Evolutionary conservation across 2,797 vertebrate species (phyloP), one percentile per base, ranked within the genome.

Genomic region (Chiroxiphia lanceolata): DNA sequence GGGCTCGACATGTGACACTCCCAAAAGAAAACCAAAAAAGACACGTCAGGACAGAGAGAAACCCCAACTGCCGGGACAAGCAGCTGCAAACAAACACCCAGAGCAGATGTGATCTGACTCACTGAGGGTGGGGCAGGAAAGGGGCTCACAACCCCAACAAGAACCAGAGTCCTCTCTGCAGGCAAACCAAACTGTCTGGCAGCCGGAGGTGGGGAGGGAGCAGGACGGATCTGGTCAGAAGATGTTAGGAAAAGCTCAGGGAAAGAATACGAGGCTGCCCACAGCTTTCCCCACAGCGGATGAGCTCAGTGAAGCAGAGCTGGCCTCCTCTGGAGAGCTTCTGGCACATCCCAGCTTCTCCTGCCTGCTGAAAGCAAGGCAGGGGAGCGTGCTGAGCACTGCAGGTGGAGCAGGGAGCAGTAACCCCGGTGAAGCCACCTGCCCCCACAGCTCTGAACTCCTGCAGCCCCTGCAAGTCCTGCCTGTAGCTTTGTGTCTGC

Each of bases 91-190:
- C 50, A 78, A 83, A 92, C 94, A 90, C 61, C 79, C 88, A 25
- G 78, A 91, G 94, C 85, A 90, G 87, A 91, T 86, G 95, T 31
- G 70, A 18, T 81, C 82, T 93, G 95, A 93, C 59, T 95, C 95
- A 97, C 5, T 7, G 13, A 71, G 93, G 95, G 94, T 65, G 94
- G 76, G 85, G 95, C 96, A 94, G 85, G 87, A 94, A 95, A 93
- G 94, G 93, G 91, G 91, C 69, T 91, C 87, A 48, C 70, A 90
- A 38, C 40, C 88, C 91, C 85, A 33, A 38, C 33, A 64, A 53
- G 48, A 50, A 60, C 4, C 19, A 5, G 79, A 87, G 72, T 22
- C 82, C n/a, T 72, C 84, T 87, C 78, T 12, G 9, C 53, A 54
- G 79, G 64, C 57, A 92, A 72, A 75, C 48, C 60, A 19, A 76